These are phyloP conservation scores for Acanthosepion esculentum DNA, from an alignment of 2,888 invertebrate genomes.

Conservation along the genomic window DNA sequence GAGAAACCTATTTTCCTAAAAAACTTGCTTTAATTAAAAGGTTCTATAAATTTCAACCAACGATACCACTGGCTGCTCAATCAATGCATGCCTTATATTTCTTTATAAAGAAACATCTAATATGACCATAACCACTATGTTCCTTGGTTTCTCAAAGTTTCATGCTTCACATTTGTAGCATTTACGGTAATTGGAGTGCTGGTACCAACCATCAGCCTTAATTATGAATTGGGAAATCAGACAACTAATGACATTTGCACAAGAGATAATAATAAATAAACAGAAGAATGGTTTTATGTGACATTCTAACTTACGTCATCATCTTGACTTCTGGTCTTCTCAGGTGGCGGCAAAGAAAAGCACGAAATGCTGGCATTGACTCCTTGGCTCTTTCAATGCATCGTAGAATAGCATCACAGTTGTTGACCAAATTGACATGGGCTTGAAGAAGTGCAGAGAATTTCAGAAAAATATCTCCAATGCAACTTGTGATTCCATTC, in stretches of 20 bases:
- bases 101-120: too few relatives aligned
- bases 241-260: background rate
- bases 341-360: constrained; percentile 71
- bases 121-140: too few relatives aligned
- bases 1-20: too few relatives aligned
- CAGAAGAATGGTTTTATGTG: background rate
- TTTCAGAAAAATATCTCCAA: constrained; percentile 73
- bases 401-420: constrained; percentile 70
- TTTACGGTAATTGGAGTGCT: background rate
- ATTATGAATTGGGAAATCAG: background rate
- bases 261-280: background rate
- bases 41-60: too few relatives aligned
- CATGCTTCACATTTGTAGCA: too few relatives aligned
- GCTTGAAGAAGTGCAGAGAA: constrained; percentile 69
- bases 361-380: constrained; percentile 70
- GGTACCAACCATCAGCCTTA: background rate
- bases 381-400: constrained; percentile 70
- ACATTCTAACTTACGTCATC: constrained; percentile 65
- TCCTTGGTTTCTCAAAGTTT: too few relatives aligned
- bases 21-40: too few relatives aligned
- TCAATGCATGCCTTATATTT: too few relatives aligned
- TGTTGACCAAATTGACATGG: constrained; percentile 73
- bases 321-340: constrained; percentile 68
- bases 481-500: constrained; percentile 67
- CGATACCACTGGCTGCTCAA: too few relatives aligned